Conservation (phyloP, 2,888 invertebrate species). For the Baronia brevicornis region DNA sequence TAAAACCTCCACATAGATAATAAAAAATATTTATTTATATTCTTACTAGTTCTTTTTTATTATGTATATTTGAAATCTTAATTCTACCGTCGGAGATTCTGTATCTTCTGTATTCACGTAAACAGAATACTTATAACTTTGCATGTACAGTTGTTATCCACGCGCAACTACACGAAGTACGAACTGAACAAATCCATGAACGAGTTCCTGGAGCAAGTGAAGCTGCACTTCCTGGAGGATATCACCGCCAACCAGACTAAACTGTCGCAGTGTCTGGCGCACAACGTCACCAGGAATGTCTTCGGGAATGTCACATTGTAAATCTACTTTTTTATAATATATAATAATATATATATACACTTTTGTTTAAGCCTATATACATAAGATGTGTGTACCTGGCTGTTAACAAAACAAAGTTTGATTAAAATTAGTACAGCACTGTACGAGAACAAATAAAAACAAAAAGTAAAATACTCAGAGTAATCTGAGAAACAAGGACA, state of each 20-base stretch:
- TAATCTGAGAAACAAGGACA: too few species aligned
- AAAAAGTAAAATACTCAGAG: too few species aligned
- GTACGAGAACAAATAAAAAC: too few species aligned
- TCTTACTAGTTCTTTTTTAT: too few species aligned
- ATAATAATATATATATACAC: slow-evolving; percentile 1
- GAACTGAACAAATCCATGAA: slow-evolving; percentile 65
- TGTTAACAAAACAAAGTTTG: too few species aligned
- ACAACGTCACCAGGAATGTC: slow-evolving; percentile 41
- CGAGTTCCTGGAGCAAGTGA: slow-evolving; percentile 51
- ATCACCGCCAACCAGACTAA: slow-evolving; percentile 36
- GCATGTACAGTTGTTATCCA: slow-evolving; percentile 54
- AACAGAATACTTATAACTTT: too few species aligned
- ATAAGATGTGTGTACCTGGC: not conserved
- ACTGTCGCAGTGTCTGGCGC: slow-evolving; percentile 44
- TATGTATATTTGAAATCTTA: too few species aligned
- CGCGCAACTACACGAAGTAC: slow-evolving; percentile 63
- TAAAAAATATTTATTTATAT: slow-evolving; percentile 5
- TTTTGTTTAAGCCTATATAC: not conserved
- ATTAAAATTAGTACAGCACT: too few species aligned
- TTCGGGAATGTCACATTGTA: slow-evolving; percentile 57
- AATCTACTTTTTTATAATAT: slow-evolving; percentile 25
- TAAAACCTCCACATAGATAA: too few species aligned
- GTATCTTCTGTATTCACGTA: too few species aligned
- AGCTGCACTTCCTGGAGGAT: slow-evolving; percentile 51
- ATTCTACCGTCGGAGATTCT: too few species aligned